A percentile compares a stretch with the other conserved stretches of the same genome.
Conservation (phyloP, 2,888 invertebrate genomes). For the Heteromurus nitidus region DNA sequence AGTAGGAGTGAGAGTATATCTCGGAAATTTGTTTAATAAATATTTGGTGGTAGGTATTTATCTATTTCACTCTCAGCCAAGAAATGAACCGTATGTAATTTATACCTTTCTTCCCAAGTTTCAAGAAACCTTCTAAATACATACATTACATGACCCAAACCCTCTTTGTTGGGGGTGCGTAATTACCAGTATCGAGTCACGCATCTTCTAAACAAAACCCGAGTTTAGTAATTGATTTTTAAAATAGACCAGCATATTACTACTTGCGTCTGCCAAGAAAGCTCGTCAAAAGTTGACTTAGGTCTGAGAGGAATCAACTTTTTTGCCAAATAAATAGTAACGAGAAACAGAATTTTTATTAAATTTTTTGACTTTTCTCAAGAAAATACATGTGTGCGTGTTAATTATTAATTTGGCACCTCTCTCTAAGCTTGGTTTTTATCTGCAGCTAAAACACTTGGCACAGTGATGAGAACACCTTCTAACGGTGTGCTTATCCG, state of each 20-base stretch:
- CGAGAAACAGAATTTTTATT: too few relatives aligned
- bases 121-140: too few relatives aligned
- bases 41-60: not conserved
- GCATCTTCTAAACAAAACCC: not conserved
- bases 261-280: not conserved
- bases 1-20: not conserved
- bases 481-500: not conserved
- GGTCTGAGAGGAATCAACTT: too few relatives aligned
- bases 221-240: conserved; percentile 24
- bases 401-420: not conserved
- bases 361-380: not conserved
- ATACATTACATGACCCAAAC: too few relatives aligned
- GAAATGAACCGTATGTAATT: not conserved
- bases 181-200: conserved; percentile 25
- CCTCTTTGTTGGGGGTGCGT: not conserved
- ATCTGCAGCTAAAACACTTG: not conserved
- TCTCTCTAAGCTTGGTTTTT: not conserved
- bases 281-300: not conserved
- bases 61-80: not conserved
- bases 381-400: not conserved
- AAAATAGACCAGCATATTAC: not conserved
- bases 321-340: too few relatives aligned
- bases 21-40: not conserved
- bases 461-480: not conserved
- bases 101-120: not conserved